A percentile compares a stretch with the other conserved stretches of the same genome.
Evolutionary conservation across 2,113 vertebrate genomes (phyloP).

Genomic region (Pandion haliaetus): DNA sequence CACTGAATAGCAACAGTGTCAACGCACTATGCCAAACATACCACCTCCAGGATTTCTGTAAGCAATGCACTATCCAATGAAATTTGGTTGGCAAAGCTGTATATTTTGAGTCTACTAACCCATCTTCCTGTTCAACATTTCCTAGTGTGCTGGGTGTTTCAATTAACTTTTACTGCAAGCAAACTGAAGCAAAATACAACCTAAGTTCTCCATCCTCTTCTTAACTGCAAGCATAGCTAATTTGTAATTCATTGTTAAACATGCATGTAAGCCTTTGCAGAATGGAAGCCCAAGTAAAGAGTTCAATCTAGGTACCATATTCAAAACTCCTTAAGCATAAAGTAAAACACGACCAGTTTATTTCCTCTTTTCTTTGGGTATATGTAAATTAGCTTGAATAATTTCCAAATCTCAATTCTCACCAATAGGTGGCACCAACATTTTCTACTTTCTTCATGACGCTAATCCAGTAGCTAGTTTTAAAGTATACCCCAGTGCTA

Average conservation of each 20-base stretch:
- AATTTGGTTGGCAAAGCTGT: neutral
- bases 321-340: neutral
- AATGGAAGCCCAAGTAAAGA: neutral
- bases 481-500: neutral
- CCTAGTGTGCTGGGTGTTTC: neutral
- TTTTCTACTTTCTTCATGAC: slow-evolving; percentile 13
- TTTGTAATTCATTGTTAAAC: neutral
- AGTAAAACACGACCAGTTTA: neutral
- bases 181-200: neutral
- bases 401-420: slow-evolving; percentile 17
- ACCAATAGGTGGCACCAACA: slow-evolving; percentile 63
- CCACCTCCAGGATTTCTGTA: neutral
- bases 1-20: neutral
- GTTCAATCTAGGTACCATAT: neutral
- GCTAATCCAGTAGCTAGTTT: neutral
- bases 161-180: neutral
- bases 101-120: neutral
- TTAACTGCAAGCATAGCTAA: neutral
- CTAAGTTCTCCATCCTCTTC: neutral
- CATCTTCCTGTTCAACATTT: neutral
- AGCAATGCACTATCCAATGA: neutral
- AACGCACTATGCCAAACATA: neutral
- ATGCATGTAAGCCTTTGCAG: neutral
- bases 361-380: neutral
- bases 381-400: slow-evolving; percentile 36